A percentile compares a stretch with the other conserved stretches of the same genome.
Conservation (phyloP, 2,113 vertebrate genomes). For the Chaetodon auriga region DNA sequence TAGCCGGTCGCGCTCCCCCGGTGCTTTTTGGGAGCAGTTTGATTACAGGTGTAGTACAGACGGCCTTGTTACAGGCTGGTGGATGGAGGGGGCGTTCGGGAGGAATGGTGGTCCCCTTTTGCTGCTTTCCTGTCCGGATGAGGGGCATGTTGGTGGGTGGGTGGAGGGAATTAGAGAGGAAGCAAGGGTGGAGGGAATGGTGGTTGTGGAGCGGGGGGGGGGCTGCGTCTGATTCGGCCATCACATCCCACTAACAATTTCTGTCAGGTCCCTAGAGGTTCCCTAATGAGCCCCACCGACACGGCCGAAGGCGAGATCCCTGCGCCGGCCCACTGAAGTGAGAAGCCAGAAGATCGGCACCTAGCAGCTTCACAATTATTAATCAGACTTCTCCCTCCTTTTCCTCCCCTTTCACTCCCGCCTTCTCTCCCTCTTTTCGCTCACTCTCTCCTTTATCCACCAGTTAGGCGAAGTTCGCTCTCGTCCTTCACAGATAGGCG, state of each 20-base stretch:
- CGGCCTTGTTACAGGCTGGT: slow-evolving; percentile 83
- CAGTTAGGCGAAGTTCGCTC: slow-evolving; percentile 81
- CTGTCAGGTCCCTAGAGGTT: slow-evolving; percentile 91
- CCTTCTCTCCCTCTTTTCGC: slow-evolving; percentile 31
- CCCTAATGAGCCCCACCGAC: slow-evolving; percentile 96
- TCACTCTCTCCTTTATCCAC: slow-evolving; percentile 82
- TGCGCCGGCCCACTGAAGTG: slow-evolving; percentile 91
- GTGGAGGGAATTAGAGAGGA: slow-evolving; percentile 58
- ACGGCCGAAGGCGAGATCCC: slow-evolving; percentile 93
- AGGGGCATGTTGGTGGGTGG: slow-evolving; percentile 56
- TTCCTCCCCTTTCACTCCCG: slow-evolving; percentile 27
- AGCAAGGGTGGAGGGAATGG: slow-evolving; percentile 22
- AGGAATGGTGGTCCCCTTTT: slow-evolving; percentile 19
- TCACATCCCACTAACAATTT: slow-evolving; percentile 93
- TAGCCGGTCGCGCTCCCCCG: slow-evolving; percentile 78
- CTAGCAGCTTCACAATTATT: slow-evolving; percentile 94
- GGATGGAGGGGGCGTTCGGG: slow-evolving; percentile 30
- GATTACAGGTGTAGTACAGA: slow-evolving; percentile 90
- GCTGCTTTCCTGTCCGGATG: slow-evolving; percentile 53
- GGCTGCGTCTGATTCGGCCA: slow-evolving; percentile 87
- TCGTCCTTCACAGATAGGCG: background rate
- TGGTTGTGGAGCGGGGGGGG: background rate
- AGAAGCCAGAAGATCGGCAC: slow-evolving; percentile 92
- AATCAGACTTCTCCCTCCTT: slow-evolving; percentile 84
- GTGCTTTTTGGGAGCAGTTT: slow-evolving; percentile 84